A percentile compares a stretch with the other conserved stretches of the same genome.
Evolutionary conservation across 2,113 vertebrate genomes (phyloP).

Genomic region (Gyps fulvus): DNA sequence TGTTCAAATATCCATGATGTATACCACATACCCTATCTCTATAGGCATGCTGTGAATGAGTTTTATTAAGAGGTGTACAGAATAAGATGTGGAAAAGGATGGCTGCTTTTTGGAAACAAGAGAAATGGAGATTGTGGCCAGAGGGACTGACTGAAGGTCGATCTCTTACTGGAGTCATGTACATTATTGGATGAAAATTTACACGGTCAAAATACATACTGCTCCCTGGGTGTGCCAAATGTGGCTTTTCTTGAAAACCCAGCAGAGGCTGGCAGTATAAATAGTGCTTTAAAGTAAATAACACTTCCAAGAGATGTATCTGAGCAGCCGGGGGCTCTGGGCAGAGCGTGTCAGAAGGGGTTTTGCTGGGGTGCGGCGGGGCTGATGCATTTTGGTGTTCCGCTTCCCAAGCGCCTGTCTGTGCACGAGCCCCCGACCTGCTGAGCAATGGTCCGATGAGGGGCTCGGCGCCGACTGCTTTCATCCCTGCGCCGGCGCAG

Average conservation of each 20-base stretch:
- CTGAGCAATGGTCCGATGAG: neutral
- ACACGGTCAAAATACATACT: fast-evolving
- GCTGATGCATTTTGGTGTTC: neutral
- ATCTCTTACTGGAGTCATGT: no score
- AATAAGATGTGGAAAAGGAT: neutral
- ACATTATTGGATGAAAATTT: neutral
- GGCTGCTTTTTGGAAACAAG: neutral
- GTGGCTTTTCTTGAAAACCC: neutral
- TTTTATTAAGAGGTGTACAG: neutral
- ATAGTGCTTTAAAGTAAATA: neutral
- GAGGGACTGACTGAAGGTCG: neutral
- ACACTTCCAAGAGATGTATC: fast-evolving
- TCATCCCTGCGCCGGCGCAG: neutral
- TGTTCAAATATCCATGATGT: no score
- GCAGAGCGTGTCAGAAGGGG: neutral
- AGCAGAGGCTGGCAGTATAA: neutral
- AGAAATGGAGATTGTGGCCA: no score
- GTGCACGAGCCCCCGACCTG: neutral
- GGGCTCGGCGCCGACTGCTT: fast-evolving
- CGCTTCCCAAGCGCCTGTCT: neutral
- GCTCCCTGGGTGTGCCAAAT: neutral
- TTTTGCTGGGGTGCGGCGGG: neutral
- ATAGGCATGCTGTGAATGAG: neutral
- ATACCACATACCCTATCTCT: fast-evolving
- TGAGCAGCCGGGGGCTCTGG: neutral